phyloP scores from a whole-genome alignment of 30 jellyfish, hydroid and myxozoan genomes.

The Clytia hemisphaerica region DNA sequence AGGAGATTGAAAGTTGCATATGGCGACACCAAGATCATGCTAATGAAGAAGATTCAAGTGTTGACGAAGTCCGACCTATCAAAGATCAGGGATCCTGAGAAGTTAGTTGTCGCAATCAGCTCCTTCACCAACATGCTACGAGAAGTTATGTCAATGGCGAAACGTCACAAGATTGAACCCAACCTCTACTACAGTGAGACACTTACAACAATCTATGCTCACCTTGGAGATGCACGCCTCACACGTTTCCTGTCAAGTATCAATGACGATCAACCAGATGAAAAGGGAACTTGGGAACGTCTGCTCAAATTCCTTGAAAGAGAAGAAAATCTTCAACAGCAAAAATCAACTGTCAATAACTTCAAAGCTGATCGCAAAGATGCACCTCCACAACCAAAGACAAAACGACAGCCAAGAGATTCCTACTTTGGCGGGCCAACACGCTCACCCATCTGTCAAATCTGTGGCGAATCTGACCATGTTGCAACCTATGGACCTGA shows the following conservation, averaged over 20 bases:
- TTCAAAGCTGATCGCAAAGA: not conserved
- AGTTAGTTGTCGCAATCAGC: not conserved
- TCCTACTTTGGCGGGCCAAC: not conserved
- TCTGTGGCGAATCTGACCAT: not conserved
- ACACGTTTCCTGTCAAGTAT: slow-evolving; percentile 3
- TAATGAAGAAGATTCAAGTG: not conserved
- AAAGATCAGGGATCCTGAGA: slow-evolving; percentile 3
- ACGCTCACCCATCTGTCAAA: not conserved
- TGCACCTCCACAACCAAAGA: not conserved
- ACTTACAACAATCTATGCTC: not conserved
- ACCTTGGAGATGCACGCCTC: slow-evolving; percentile 9
- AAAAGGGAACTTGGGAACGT: too few species aligned
- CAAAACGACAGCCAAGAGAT: not conserved
- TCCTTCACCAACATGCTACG: not conserved
- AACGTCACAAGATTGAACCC: slow-evolving; percentile 2
- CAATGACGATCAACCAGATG: too few species aligned
- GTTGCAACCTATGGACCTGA: not conserved
- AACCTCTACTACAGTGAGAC: too few species aligned
- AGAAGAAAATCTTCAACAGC: not conserved
- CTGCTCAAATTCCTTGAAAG: not conserved
- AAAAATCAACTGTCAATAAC: not conserved
- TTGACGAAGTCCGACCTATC: not conserved
- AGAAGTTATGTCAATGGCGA: slow-evolving; percentile 6
- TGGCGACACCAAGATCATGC: slow-evolving; percentile 6
- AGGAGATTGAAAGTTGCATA: not conserved